These are phyloP conservation scores for Phymorhynchus buccinoides DNA, from an alignment of 1,140 invertebrate genomes.

Conservation along the genomic window DNA sequence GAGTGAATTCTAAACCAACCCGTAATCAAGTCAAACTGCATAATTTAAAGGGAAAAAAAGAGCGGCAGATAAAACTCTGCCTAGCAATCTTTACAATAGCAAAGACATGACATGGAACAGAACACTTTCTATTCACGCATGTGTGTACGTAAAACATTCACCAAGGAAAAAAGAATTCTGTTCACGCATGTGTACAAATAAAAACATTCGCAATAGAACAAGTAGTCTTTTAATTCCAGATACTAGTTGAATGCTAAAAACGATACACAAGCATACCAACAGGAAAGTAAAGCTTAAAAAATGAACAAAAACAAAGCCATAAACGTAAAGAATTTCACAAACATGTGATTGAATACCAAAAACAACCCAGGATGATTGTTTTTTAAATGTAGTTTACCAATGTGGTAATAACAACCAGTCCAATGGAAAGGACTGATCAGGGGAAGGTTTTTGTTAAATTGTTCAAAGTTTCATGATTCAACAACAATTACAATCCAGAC, in stretches of 20 bases:
- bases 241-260: background rate
- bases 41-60: too few relatives aligned
- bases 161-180: too few relatives aligned
- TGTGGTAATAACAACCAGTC: background rate
- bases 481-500: background rate
- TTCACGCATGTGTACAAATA: background rate
- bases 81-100: slow-evolving; percentile 35
- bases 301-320: background rate
- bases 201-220: background rate
- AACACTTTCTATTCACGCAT: background rate
- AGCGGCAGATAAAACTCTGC: slow-evolving; percentile 40
- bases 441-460: background rate
- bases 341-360: background rate
- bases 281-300: background rate
- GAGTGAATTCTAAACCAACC: slow-evolving; percentile 9
- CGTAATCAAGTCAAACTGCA: slow-evolving; percentile 23
- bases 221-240: background rate
- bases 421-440: background rate
- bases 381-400: background rate
- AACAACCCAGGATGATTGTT: background rate
- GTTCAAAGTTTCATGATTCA: background rate
- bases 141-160: too few relatives aligned
- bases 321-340: background rate
- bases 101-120: background rate
- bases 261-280: background rate